Evolutionary conservation across 2,113 vertebrate genomes (phyloP).

Genomic region (Prunella himalayana): DNA sequence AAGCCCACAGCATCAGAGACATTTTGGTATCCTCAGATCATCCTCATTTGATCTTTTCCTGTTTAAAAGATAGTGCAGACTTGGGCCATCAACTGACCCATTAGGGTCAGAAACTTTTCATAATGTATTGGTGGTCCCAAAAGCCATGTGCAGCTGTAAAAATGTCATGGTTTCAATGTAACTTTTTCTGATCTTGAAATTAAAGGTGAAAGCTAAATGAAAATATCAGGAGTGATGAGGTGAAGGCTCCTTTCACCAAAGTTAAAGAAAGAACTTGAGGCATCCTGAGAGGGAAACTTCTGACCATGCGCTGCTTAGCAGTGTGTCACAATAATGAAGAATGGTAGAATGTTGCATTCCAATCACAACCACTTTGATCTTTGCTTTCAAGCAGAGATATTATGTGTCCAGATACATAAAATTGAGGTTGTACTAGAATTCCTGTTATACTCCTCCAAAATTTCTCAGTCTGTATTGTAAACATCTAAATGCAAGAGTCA

Average conservation of each 20-base stretch:
- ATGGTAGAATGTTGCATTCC: background rate
- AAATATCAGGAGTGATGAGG: background rate
- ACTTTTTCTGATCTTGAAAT: background rate
- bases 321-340: background rate
- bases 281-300: background rate
- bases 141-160: background rate
- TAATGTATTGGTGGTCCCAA: background rate
- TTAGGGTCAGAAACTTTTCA: background rate
- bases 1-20: background rate
- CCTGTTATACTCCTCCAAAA: background rate
- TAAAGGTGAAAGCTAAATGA: background rate
- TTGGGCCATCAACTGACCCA: background rate
- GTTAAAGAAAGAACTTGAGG: background rate
- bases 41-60: background rate
- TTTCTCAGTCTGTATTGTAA: background rate
- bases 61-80: background rate
- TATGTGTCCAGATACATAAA: background rate
- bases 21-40: background rate
- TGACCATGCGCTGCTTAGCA: background rate
- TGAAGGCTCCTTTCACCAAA: background rate
- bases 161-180: background rate
- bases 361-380: background rate
- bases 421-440: background rate
- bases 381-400: background rate
- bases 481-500: background rate